phyloP scores from a whole-genome alignment of 2,888 invertebrate genomes.

The Auanema freiburgensis region DNA sequence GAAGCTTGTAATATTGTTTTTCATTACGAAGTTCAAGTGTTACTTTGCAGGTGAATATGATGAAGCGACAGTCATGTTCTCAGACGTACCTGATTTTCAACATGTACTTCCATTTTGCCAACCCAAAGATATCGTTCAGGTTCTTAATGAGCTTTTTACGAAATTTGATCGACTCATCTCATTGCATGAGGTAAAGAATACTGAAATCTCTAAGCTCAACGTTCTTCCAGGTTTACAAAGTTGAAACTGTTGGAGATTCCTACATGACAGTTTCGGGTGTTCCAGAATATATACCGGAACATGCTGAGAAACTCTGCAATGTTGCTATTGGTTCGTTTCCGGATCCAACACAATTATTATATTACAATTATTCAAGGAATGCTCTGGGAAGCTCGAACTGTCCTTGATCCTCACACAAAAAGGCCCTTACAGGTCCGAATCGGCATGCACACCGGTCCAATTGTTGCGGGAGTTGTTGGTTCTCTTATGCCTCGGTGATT shows the following conservation, averaged over 20 bases:
- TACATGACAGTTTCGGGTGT: constrained; percentile 59
- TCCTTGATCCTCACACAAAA: constrained; percentile 44
- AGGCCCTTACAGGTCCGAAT: constrained; percentile 40
- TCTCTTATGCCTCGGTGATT: constrained; percentile 47
- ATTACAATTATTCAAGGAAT: constrained; percentile 34
- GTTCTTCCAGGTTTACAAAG: constrained; percentile 51
- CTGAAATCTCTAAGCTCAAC: background rate
- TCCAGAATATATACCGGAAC: constrained; percentile 46
- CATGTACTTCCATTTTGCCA: constrained; percentile 63
- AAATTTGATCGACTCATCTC: constrained; percentile 57
- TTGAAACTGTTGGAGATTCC: constrained; percentile 58
- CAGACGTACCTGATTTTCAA: constrained; percentile 66
- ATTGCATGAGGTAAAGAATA: constrained; percentile 42
- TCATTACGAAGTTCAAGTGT: no score
- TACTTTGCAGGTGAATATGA: constrained; percentile 27
- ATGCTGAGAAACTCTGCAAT: constrained; percentile 62
- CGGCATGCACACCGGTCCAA: constrained; percentile 49
- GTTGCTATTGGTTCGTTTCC: constrained; percentile 59
- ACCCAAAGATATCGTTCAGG: constrained; percentile 64
- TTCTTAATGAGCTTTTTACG: constrained; percentile 66
- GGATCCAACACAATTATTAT: background rate
- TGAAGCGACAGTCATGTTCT: constrained; percentile 65
- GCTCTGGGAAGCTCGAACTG: constrained; percentile 59
- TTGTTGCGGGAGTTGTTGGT: constrained; percentile 56
- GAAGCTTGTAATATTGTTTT: constrained; percentile 46